These are phyloP conservation scores for Halcyon senegalensis DNA, from an alignment of 2,113 vertebrate species.

Conservation along the genomic window DNA sequence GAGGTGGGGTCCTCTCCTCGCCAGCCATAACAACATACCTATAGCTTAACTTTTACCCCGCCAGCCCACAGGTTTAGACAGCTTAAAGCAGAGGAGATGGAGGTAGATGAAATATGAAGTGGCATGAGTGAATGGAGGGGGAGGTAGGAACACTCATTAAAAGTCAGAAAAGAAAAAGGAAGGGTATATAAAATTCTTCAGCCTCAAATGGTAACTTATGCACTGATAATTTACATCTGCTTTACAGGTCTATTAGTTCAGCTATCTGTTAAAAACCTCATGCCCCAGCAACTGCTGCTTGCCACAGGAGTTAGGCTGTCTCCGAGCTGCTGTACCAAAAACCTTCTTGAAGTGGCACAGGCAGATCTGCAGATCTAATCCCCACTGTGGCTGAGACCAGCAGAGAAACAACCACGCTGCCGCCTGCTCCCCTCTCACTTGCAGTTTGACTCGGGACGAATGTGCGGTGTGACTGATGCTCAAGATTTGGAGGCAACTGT, in stretches of 20 bases:
- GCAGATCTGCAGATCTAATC: not conserved
- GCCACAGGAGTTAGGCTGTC: not conserved
- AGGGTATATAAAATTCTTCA: not conserved
- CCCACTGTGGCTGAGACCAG: not conserved
- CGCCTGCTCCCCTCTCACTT: not conserved
- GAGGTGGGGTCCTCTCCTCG: not conserved
- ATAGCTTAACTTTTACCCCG: not conserved
- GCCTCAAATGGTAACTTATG: slow-evolving; percentile 48
- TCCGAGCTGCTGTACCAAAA: not conserved
- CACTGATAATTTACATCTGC: slow-evolving; percentile 44
- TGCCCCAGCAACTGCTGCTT: slow-evolving; percentile 35
- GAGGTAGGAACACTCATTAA: slow-evolving; percentile 11
- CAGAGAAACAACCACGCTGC: fast-evolving
- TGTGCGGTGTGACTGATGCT: not conserved
- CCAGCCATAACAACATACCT: not conserved
- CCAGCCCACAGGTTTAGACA: not conserved
- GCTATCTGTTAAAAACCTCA: slow-evolving; percentile 48
- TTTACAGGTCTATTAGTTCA: slow-evolving; percentile 48
- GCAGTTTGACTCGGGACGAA: not conserved
- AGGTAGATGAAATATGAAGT: not conserved
- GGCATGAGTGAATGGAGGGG: not conserved
- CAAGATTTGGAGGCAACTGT: not conserved
- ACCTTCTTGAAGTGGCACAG: not conserved
- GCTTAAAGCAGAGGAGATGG: not conserved
- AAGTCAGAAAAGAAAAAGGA: slow-evolving; percentile 29